Conservation (phyloP, 2,888 invertebrate genomes). For the Shargacucullia verbasci region DNA sequence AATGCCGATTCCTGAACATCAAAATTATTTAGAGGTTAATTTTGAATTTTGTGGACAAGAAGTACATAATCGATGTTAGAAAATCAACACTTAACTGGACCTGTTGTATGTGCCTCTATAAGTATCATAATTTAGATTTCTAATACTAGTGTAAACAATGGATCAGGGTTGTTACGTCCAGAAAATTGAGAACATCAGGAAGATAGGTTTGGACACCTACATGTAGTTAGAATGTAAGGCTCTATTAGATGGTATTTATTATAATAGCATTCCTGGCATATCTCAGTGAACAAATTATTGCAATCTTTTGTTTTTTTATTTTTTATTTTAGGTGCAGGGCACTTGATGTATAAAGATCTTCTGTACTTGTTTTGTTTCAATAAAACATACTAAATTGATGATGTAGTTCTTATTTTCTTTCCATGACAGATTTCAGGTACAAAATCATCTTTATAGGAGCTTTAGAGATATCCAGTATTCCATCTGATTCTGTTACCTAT, state of each 20-base stretch:
- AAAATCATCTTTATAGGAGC: constrained; percentile 37
- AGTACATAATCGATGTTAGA: constrained; percentile 10
- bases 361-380: constrained; percentile 63
- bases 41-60: not conserved
- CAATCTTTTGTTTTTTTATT: constrained; percentile 58
- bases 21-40: no score
- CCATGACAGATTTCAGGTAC: constrained; percentile 14
- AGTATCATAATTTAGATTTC: constrained; percentile 27
- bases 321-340: constrained; percentile 70
- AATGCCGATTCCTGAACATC: constrained; percentile 2
- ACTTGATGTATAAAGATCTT: constrained; percentile 55
- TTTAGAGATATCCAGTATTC: constrained; percentile 3
- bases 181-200: constrained; percentile 12
- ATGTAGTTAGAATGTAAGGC: constrained; percentile 54
- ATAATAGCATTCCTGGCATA: constrained; percentile 66
- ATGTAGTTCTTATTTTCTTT: constrained; percentile 28
- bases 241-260: constrained; percentile 53
- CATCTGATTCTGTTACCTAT: not conserved
- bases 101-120: constrained; percentile 27
- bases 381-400: constrained; percentile 56
- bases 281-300: constrained; percentile 59
- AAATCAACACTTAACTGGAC: constrained; percentile 9
- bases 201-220: constrained; percentile 16
- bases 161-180: constrained; percentile 25
- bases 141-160: constrained; percentile 33